Conservation (phyloP, 2,797 vertebrate species). For the Pipistrellus pygmaeus region DNA sequence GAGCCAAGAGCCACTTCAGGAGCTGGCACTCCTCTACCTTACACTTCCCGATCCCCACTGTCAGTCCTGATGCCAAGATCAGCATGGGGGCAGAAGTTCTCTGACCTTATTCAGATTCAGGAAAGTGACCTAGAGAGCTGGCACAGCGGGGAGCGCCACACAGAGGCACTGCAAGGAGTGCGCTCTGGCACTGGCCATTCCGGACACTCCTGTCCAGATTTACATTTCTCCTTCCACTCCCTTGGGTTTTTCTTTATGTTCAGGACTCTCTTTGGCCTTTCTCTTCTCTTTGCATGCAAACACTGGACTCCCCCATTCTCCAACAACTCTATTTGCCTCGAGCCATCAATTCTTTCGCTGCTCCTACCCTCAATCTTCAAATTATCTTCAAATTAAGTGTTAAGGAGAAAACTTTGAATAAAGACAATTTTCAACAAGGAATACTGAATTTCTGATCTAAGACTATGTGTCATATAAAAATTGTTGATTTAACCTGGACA, state of each 20-base stretch:
- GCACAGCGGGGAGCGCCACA: background rate
- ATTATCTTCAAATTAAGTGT: background rate
- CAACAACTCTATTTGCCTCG: background rate
- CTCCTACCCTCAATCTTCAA: background rate
- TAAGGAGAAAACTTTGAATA: slow-evolving; percentile 1
- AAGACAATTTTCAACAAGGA: slow-evolving; percentile 6
- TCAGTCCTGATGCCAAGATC: background rate
- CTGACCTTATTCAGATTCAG: background rate
- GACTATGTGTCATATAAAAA: background rate
- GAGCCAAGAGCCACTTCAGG: background rate
- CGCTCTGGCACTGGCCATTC: background rate
- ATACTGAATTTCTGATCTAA: background rate
- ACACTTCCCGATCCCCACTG: background rate
- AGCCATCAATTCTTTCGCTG: background rate
- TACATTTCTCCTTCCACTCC: background rate
- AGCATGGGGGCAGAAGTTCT: background rate
- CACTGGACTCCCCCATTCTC: background rate
- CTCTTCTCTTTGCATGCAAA: background rate
- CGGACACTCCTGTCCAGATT: background rate
- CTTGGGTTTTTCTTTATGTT: background rate
- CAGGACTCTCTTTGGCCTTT: background rate
- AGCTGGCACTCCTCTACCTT: rapidly evolving
- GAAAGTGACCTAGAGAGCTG: background rate
- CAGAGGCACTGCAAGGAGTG: rapidly evolving
- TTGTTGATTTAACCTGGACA: background rate